Base-by-base conservation (phyloP, 2,797 vertebrate genomes). In the Tiaroga cobitis region DNA sequence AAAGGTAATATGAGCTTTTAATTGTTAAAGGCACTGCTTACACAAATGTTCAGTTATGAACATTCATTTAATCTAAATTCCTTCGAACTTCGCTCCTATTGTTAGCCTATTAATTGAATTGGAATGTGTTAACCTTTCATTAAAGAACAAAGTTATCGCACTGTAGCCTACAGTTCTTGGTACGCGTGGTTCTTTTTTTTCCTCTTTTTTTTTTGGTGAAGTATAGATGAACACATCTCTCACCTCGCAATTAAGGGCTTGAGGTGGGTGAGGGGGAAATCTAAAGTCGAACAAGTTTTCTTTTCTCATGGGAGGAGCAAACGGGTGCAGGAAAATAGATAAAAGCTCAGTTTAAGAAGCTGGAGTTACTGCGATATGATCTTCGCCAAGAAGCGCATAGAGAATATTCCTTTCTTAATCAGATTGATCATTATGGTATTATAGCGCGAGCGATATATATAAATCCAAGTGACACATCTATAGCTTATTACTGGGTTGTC, bases 241-340 rank as follows among this genome's bases (percentile, higher is more conserved):
- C 85, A 61, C 73, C 67, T 86, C 85, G 24, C 65, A 78, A 82
- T 82, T 86, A 81, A 82, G 26, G 13, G 81, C 80, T 67, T 34
- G 81, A 83, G 70, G 78, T 59, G 76, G 79, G 41, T 51, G 39
- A 68, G 72, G 82, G 86, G 88, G 81, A 26, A 80, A 86, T 81
- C 85, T 86, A 63, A 87, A 81, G 82, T 86, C 79, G 63, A 83
- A 73, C 84, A 77, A 76, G 29, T 76, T 80, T 87, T 82, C 88
- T 84, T 79, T 81, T 88, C 88, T 87, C 88, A 90, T 92, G 91
- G 94, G 95, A 94, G 95, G 95, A 92, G 93, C 94, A 86, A 92
- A 87, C 82, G 78, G 88, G 87, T 89, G 82, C 84, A 88, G 90
- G 87, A 85, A 89, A 91, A 91, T 76, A 87, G 92, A 95, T 95